A percentile compares a stretch with the other conserved stretches of the same genome.
Conservation (phyloP, 2,888 invertebrate species). For the Chorisops tibialis region DNA sequence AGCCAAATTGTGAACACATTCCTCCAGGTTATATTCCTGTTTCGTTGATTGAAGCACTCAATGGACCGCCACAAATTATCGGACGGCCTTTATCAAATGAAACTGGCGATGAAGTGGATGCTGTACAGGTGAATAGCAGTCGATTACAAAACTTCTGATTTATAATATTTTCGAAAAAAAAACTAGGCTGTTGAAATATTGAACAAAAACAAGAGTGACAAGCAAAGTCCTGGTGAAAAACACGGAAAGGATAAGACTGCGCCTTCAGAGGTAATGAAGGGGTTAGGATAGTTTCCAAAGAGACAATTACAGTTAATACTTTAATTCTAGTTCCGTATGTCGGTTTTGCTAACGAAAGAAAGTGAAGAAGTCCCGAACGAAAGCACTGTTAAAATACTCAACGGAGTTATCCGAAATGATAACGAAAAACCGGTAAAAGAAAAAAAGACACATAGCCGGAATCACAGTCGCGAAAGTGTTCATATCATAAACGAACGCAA, state of each 20-base stretch:
- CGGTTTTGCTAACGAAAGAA: conserved; percentile 65
- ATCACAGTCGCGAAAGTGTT: conserved; percentile 55
- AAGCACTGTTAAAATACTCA: conserved; percentile 43
- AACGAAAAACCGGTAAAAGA: conserved; percentile 34
- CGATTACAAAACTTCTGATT: no score
- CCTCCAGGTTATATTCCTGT: conserved; percentile 93
- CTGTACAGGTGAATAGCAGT: conserved; percentile 38
- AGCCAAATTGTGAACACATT: conserved; percentile 57
- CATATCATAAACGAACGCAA: conserved; percentile 59
- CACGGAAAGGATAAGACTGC: conserved; percentile 41
- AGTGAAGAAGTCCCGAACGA: conserved; percentile 52
- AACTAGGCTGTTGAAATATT: conserved; percentile 40
- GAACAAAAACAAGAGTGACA: conserved; percentile 43
- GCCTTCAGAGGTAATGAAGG: conserved; percentile 9
- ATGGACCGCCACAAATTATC: conserved; percentile 69
- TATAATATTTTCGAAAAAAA: no score
- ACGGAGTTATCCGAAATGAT: conserved; percentile 11
- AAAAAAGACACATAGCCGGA: conserved; percentile 47
- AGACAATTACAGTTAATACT: background rate
- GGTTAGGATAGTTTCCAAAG: no score
- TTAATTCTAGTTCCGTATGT: conserved; percentile 64
- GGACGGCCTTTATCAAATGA: conserved; percentile 47
- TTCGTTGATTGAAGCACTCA: conserved; percentile 90
- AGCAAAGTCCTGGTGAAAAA: conserved; percentile 46
- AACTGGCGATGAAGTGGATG: conserved; percentile 56